Evolutionary conservation across 2,888 invertebrate species (phyloP), one percentile per base, ranked within the genome.

Genomic region (Aethes cnicana): DNA sequence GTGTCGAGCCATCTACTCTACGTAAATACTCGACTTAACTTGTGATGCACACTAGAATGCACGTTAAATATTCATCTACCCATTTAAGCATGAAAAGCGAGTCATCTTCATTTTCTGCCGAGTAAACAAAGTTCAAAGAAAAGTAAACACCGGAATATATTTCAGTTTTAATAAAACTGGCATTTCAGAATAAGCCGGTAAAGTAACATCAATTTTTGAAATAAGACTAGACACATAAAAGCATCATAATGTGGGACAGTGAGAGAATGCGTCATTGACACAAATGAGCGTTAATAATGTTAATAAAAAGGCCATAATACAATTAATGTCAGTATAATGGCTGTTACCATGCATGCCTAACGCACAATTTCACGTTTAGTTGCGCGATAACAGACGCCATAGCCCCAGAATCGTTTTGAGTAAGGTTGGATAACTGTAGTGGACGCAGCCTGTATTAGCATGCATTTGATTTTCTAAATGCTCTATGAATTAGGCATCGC

Each of bases 381-480:
- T 30, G n/a, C 30, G 58, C 58, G 60, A 61, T 59, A 62, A 57
- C 59, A 58, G 56, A 61, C 55, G 53, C 39, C 57, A 52, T 35
- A 49, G 53, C 47, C 47, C 48, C 53, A 54, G 57, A 55, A 58
- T 59, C 53, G 54, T 47, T 55, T 58, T 57, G 60, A 55, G 59
- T 58, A 66, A 61, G 58, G 56, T 67, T 28, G 53, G 60, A 56
- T 56, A 63, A 63, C 56, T 50, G 61, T 64, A 62, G 59, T 58
- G 52, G 58, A 73, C 77, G 68, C 72, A 64, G 72, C 68, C 57
- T 11, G 49, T 61, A 66, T 74, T 69, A 68, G 47, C 66, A 74
- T 73, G 59, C 56, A 68, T 67, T 73, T 72, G 69, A 66, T 76
- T 74, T 72, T 64, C 62, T 56, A 66, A 72, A 64, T 54, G 58